Base-by-base conservation (phyloP, 2,888 invertebrate species). In the Cantharis rufa region DNA sequence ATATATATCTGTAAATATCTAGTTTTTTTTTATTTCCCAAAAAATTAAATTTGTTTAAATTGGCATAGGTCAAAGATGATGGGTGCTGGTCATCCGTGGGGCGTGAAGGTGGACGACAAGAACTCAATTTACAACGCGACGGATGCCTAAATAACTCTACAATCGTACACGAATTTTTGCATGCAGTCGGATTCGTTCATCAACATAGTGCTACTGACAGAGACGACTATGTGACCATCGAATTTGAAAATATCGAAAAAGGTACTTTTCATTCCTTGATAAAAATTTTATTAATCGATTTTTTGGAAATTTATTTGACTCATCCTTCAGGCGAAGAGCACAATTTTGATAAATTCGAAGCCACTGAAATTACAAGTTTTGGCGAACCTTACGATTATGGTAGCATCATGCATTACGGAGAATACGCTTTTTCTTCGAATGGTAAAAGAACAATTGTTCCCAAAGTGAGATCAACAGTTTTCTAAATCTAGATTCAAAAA, bases 181-280 rank as follows among this genome's bases (percentile, higher is more conserved):
- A 96, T 84, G 92, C 94, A 0, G 86, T 95, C 1, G 96, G 96
- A 0, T 95, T 96, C 87, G 94, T 93, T 86, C 96, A 96, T 84
- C 95, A 96, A 88, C 96, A 96, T 84, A 94, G 93, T 84, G 90
- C 95, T 21, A 91, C 92, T 15, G 93, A 95, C 86, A 91, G 96
- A 79, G 95, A 96, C 84, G 90, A 93, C 0, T 95, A 90, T 85
- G 93, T 96, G 1, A 90, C 90, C 80, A 94, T 96, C 81, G 87
- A 92, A 72, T 94, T 93, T 92, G 91, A 93, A 63, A 95, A 95
- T 84, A 94, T 94, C 69, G 86, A 88, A 81, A 83, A 88, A 73
- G 69, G 71, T 74, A 71, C n/a, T 75, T 13, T 62, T 27, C 27
- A 10, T 27, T 27, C 10, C 9, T 10, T 1, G 7, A 21, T 21